Percentiles rank a stretch among this genome's conserved stretches.
Evolutionary conservation across 2,797 vertebrate genomes (phyloP).

Genomic region (Propithecus deckenii): DNA sequence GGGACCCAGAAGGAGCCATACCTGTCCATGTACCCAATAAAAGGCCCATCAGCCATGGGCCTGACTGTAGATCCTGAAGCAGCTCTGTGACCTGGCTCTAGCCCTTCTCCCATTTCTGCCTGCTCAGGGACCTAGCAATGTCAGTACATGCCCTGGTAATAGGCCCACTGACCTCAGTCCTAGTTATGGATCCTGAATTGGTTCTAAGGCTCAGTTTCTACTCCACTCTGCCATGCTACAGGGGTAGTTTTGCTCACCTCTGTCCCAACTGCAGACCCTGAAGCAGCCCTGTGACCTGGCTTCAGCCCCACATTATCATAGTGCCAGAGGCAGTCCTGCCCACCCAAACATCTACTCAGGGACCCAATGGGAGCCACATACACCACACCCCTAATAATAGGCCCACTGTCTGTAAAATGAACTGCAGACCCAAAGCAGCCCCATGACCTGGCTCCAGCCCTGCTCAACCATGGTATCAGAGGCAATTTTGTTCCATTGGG

Average conservation of each 20-base stretch:
- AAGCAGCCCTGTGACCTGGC: too few relatives aligned
- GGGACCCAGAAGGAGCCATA: background rate
- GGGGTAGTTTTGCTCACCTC: background rate
- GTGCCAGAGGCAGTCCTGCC: background rate
- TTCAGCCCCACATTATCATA: background rate
- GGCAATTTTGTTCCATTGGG: background rate
- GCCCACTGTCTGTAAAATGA: background rate
- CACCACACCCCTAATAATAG: background rate
- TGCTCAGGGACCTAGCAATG: background rate
- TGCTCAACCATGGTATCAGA: background rate
- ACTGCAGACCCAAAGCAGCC: background rate
- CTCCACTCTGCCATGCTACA: background rate
- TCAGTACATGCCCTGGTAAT: background rate
- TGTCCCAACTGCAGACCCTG: background rate
- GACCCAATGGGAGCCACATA: background rate
- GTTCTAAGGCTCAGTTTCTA: background rate
- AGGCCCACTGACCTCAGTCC: background rate
- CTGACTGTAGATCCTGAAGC: background rate
- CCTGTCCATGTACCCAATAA: background rate
- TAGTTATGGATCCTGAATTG: background rate
- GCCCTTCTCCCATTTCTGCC: background rate
- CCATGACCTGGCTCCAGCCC: background rate
- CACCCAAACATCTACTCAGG: background rate
- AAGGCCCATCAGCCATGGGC: background rate
- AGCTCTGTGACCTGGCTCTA: background rate